A percentile compares a stretch with the other conserved stretches of the same genome.
These are phyloP conservation scores for Carduelis carduelis DNA, from an alignment of 2,797 vertebrate species.

Conservation along the genomic window DNA sequence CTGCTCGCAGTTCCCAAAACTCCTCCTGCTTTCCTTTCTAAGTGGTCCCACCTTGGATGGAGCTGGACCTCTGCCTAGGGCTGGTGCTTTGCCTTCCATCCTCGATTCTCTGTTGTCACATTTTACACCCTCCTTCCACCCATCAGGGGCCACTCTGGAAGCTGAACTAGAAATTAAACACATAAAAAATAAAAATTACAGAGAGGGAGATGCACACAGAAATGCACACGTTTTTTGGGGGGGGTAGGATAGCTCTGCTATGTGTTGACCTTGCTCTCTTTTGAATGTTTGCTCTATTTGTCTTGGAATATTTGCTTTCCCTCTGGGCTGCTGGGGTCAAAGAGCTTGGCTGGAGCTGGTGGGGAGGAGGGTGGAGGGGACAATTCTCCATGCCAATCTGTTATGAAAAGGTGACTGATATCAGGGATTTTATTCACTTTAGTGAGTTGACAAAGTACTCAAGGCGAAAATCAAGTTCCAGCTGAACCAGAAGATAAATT, in stretches of 20 bases:
- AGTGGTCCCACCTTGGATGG: not conserved
- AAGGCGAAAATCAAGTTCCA: not conserved
- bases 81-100: not conserved
- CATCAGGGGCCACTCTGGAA: not conserved
- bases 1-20: not conserved
- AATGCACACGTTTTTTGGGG: rapidly evolving
- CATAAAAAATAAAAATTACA: not conserved
- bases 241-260: not conserved
- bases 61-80: not conserved
- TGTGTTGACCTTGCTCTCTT: not conserved
- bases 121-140: rapidly evolving
- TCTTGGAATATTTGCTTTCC: not conserved
- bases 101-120: not conserved
- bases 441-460: not conserved
- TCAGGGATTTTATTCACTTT: not conserved
- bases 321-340: not conserved
- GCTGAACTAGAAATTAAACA: not conserved
- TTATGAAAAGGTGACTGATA: not conserved
- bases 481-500: not conserved
- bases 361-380: not conserved
- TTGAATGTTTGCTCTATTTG: not conserved
- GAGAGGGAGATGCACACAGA: not conserved
- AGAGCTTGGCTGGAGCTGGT: not conserved
- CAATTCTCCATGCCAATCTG: not conserved
- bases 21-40: not conserved